These are phyloP conservation scores for Matsumyia berberina DNA, from an alignment of 2,888 invertebrate species.

Conservation along the genomic window DNA sequence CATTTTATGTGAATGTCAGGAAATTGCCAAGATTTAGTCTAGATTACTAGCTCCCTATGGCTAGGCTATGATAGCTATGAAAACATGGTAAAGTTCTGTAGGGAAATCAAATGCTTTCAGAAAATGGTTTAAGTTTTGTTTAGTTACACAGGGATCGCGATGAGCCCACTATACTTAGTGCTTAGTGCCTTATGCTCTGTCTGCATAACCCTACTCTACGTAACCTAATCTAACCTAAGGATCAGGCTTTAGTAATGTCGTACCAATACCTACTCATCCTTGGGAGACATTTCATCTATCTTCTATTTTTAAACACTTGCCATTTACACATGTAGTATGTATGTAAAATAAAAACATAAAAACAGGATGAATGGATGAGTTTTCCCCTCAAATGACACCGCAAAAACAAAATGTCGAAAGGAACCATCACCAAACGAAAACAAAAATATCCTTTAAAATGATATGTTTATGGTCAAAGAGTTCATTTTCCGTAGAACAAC, in stretches of 20 bases:
- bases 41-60: too few species aligned
- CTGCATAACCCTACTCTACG: too few species aligned
- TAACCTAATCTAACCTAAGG: not conserved
- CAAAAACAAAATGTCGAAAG: constrained; percentile 9
- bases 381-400: not conserved
- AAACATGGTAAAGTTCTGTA: too few species aligned
- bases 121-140: too few species aligned
- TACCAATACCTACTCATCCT: not conserved
- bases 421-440: constrained; percentile 30
- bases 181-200: too few species aligned
- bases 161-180: too few species aligned
- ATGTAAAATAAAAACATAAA: not conserved
- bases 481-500: constrained; percentile 63
- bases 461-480: constrained; percentile 72
- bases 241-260: not conserved
- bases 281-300: not conserved
- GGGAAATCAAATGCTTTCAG: too few species aligned
- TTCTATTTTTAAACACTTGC: constrained; percentile 1
- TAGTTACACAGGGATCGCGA: too few species aligned
- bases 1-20: too few species aligned
- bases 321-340: constrained; percentile 6
- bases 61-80: too few species aligned
- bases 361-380: constrained; percentile 16
- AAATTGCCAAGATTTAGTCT: too few species aligned
- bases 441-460: constrained; percentile 65